Base-by-base conservation (phyloP, 2,888 invertebrate genomes). In the Caenorhabditis sp. region DNA sequence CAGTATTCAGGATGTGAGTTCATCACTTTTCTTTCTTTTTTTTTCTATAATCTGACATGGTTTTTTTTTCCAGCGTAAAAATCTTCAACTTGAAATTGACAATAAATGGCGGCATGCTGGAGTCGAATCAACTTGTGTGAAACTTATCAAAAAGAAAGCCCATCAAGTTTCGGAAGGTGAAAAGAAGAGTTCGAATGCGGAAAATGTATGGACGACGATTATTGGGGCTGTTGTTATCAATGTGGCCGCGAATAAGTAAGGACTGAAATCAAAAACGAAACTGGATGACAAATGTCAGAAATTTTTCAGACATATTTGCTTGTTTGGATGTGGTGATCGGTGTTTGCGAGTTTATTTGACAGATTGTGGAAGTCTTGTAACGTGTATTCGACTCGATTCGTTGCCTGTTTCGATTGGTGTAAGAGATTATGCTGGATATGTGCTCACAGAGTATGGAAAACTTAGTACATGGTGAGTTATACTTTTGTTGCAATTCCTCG, bases 301-400 rank as follows among this genome's bases (percentile, higher is more conserved):
- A n/a, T n/a, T n/a, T 58, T 58, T 31, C 57, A 36, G 36, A 7
- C 25, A 58, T 36, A 25, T 58, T 58, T 58, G 36, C n/a, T 8
- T 58, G 27, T 61, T 80, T 12, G 77, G 77, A 14, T 80, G 77
- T 58, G 77, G 68, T 49, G 80, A 80, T 54, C 73, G 71, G n/a
- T 68, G 64, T 10, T 25, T 80, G 5, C 73, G 77, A 2, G 66
- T 74, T 17, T 77, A 71, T 27, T 64, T 70, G 38, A 68, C 66
- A 2, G 31, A 54, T 4, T 70, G 69, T 53, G 76, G 77, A 8
- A 54, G 70, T 21, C 59, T 63, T 12, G 31, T 62, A 8, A 49
- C 66, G 20, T 69, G 63, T 10, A 72, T 77, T 1, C 71, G 65
- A 14, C 65, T 80, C n/a, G 80, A 77, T 52, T 70, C 80, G 0